phyloP scores from a whole-genome alignment of 2,113 vertebrate species.

The Himantopus leucocephalus region DNA sequence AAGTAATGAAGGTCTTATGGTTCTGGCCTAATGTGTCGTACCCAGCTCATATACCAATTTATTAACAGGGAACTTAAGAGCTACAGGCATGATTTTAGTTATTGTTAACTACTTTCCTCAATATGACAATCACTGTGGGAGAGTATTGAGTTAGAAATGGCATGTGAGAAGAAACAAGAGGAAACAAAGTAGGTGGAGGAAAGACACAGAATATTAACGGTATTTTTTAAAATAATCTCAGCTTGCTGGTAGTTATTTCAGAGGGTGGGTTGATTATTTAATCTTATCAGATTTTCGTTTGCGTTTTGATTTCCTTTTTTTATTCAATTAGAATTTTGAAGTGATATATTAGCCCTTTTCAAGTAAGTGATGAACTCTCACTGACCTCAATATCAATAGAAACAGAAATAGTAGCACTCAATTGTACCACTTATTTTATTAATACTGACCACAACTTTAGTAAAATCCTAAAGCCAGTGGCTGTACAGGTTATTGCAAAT shows the following conservation, averaged over 20 bases:
- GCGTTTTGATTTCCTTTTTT: background rate
- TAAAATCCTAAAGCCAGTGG: background rate
- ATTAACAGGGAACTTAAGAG: background rate
- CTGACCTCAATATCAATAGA: background rate
- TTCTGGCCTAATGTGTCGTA: background rate
- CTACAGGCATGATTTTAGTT: background rate
- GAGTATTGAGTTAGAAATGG: background rate
- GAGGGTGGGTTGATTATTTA: background rate
- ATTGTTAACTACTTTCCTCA: background rate
- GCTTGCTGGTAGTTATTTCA: background rate
- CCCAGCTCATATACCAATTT: background rate
- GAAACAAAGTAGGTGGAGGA: background rate
- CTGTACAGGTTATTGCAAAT: background rate
- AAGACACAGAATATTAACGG: background rate
- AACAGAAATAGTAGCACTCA: background rate
- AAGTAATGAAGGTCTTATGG: background rate
- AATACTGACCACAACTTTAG: background rate
- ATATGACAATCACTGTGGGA: background rate
- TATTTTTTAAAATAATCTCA: background rate
- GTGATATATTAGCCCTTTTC: background rate
- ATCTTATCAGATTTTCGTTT: background rate
- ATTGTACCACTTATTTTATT: background rate
- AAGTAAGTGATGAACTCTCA: background rate
- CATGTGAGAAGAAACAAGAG: constrained; percentile 7
- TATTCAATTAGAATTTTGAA: background rate